These are phyloP conservation scores for Copidosoma floridanum DNA, from an alignment of 1,140 invertebrate species.

Conservation along the genomic window DNA sequence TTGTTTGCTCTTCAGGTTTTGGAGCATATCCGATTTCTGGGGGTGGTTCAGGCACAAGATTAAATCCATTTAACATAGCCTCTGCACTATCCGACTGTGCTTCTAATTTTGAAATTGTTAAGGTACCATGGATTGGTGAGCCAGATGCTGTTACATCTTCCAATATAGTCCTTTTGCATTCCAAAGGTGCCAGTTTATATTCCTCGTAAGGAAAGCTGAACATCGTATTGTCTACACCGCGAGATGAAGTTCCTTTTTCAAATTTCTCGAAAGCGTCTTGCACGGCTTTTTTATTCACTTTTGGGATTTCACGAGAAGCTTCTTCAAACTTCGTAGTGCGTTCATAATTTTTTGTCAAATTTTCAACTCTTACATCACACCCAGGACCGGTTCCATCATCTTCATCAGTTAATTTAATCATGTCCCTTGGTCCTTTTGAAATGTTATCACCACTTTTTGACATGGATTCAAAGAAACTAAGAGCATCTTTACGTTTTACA, in stretches of 20 bases:
- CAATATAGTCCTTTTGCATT: constrained; percentile 43
- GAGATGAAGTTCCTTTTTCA: constrained; percentile 37
- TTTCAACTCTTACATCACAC: constrained; percentile 50
- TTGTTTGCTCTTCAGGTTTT: constrained; percentile 53
- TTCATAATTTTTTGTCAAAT: constrained; percentile 53
- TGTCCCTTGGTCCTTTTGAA: constrained; percentile 46
- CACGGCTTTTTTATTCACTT: constrained; percentile 39
- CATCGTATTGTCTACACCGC: constrained; percentile 50
- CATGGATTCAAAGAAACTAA: constrained; percentile 63
- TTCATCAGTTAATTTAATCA: constrained; percentile 47
- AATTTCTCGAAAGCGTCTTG: constrained; percentile 50
- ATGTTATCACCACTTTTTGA: constrained; percentile 50
- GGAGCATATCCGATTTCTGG: constrained; percentile 70
- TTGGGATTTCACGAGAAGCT: constrained; percentile 28
- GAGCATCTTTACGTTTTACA: constrained; percentile 56
- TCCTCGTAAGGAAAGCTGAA: constrained; percentile 53
- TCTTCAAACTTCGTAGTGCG: constrained; percentile 47
- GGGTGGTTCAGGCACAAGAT: constrained; percentile 68
- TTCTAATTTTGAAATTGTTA: constrained; percentile 45
- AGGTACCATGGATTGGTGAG: constrained; percentile 44
- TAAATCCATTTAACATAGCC: constrained; percentile 55
- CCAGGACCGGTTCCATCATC: constrained; percentile 38
- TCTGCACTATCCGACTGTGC: constrained; percentile 49
- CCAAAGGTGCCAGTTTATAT: constrained; percentile 42
- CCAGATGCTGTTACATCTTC: constrained; percentile 48